A percentile compares a stretch with the other conserved stretches of the same genome.
Evolutionary conservation across 2,113 vertebrate genomes (phyloP).

Genomic region (Indri indri): DNA sequence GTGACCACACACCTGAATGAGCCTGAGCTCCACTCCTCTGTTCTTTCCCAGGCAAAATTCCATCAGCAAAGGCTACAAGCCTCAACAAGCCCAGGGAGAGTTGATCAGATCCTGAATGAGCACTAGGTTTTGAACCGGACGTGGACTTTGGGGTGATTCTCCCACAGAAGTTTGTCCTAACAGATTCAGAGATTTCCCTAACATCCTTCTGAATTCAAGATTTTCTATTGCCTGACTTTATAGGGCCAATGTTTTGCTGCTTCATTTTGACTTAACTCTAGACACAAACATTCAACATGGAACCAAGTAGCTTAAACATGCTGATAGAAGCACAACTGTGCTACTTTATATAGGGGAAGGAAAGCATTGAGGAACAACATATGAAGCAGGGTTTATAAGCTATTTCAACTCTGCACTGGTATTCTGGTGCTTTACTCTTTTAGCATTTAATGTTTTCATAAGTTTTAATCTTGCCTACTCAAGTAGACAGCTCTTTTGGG

Average conservation of each 20-base stretch:
- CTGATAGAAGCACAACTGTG: not conserved
- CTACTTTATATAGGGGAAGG: not conserved
- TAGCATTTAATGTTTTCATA: not conserved
- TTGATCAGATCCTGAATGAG: not conserved
- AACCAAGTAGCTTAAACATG: not conserved
- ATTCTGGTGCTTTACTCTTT: not conserved
- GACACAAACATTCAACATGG: not conserved
- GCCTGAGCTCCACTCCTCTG: not conserved
- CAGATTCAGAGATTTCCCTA: not conserved
- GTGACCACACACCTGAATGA: not conserved
- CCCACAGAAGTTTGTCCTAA: not conserved
- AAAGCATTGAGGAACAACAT: not conserved
- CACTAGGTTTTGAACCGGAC: not conserved
- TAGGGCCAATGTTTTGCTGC: not conserved
- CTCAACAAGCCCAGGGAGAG: not conserved
- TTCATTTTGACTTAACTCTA: constrained; percentile 25
- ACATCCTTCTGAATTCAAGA: not conserved
- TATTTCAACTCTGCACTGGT: not conserved
- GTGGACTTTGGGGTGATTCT: not conserved
- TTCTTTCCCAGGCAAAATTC: not conserved
- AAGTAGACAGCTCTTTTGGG: not conserved
- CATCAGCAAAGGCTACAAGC: not conserved
- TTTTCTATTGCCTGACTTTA: not conserved
- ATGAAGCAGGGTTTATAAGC: not conserved
- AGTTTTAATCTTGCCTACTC: not conserved